A percentile compares a stretch with the other conserved stretches of the same genome.
phyloP scores from a whole-genome alignment of 2,113 vertebrate species.

The Hemiscyllium ocellatum region DNA sequence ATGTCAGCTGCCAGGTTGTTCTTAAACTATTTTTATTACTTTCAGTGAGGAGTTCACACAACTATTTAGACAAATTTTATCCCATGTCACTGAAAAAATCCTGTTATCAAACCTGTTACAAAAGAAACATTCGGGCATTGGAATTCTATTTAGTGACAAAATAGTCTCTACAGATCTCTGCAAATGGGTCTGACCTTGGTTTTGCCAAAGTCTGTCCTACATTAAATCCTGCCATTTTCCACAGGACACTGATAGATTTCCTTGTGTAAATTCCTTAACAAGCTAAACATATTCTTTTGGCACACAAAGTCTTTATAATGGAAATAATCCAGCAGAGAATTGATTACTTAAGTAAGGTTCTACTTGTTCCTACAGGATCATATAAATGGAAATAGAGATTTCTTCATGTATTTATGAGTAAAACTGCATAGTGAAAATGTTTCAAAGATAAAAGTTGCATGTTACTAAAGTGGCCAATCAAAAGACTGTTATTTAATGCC shows the following conservation, averaged over 20 bases:
- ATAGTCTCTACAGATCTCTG: not conserved
- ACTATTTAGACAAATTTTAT: not conserved
- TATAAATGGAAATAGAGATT: not conserved
- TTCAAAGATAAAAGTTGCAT: not conserved
- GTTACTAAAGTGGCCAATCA: not conserved
- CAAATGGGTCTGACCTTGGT: not conserved
- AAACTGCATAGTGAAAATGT: not conserved
- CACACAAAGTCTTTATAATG: not conserved
- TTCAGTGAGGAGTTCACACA: not conserved
- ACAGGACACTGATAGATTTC: not conserved
- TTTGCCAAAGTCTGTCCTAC: not conserved
- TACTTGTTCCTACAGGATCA: not conserved
- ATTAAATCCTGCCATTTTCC: not conserved
- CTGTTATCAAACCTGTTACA: not conserved
- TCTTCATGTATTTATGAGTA: not conserved
- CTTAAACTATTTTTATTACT: not conserved
- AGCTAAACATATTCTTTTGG: not conserved
- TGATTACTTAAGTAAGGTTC: not conserved
- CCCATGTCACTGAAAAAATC: not conserved
- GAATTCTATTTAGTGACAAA: not conserved
- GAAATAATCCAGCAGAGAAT: not conserved
- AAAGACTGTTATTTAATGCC: not conserved
- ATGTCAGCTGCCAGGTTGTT: not conserved
- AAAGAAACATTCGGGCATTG: not conserved
- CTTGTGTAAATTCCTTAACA: not conserved